These are phyloP conservation scores for Gallinago stenura DNA, from an alignment of 2,797 vertebrate genomes.

Conservation along the genomic window DNA sequence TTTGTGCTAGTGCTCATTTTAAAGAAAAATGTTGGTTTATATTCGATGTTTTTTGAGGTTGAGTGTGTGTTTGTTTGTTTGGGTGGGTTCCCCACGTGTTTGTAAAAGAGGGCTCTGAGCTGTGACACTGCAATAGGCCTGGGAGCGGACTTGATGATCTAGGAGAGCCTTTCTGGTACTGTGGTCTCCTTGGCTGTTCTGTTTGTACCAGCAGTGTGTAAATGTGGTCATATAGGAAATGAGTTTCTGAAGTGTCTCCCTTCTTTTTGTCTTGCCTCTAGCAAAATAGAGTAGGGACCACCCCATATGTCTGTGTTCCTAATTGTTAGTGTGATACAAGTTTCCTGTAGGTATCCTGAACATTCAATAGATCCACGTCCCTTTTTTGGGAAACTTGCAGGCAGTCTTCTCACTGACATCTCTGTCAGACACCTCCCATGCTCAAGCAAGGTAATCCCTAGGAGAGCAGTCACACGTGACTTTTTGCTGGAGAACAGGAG, in stretches of 20 bases:
- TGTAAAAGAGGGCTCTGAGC: background rate
- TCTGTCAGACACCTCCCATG: background rate
- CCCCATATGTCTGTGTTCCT: rapidly evolving
- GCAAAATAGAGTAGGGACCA: background rate
- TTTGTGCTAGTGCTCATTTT: background rate
- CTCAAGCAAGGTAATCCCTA: background rate
- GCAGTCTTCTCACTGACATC: background rate
- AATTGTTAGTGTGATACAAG: background rate
- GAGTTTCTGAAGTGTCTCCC: background rate
- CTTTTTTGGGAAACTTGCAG: background rate
- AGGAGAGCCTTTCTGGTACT: background rate
- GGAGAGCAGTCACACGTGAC: background rate
- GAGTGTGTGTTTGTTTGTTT: background rate
- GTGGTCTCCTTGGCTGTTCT: background rate
- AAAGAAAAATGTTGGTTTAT: background rate
- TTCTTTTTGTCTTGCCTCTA: background rate
- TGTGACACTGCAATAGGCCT: background rate
- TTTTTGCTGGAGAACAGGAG: background rate
- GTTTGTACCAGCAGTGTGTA: background rate
- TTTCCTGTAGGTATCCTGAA: rapidly evolving
- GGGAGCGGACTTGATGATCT: background rate
- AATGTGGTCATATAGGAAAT: background rate
- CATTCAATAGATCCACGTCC: background rate
- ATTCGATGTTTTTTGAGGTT: rapidly evolving
- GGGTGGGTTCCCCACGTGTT: rapidly evolving